Percentiles rank a stretch among this genome's conserved stretches.
These are phyloP conservation scores for Styela clava DNA, from an alignment of 23 tunicate genomes.

Conservation along the genomic window DNA sequence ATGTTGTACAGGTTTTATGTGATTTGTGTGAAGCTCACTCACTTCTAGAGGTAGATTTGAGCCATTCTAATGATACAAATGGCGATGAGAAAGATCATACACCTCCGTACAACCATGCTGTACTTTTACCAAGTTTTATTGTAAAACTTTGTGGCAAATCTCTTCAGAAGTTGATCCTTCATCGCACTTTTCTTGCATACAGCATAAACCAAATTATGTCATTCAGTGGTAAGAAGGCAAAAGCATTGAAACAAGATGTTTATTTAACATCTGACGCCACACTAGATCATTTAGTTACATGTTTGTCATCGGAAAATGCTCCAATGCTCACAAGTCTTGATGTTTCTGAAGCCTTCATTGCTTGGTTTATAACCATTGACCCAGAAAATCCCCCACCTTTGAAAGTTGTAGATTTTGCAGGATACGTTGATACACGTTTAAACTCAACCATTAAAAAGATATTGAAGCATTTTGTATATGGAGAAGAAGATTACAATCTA, in stretches of 20 bases:
- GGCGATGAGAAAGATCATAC: constrained; percentile 7
- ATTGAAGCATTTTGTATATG: not conserved
- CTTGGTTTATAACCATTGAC: constrained; percentile 22
- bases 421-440: not conserved
- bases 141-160: not conserved
- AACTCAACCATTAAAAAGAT: constrained; percentile 7
- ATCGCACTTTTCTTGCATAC: not conserved
- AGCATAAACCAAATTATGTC: constrained; percentile 20
- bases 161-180: not conserved
- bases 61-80: constrained; percentile 14
- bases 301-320: not conserved
- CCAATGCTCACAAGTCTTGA: constrained; percentile 9
- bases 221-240: constrained; percentile 18
- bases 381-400: constrained; percentile 21
- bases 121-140: constrained; percentile 1
- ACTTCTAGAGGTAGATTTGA: constrained; percentile 9
- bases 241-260: constrained; percentile 8
- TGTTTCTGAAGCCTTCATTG: not conserved
- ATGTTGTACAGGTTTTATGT: constrained; percentile 5
- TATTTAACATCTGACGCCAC: constrained; percentile 9
- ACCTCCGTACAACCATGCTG: constrained; percentile 22
- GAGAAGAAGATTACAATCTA: not conserved
- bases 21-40: constrained; percentile 18
- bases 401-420: not conserved
- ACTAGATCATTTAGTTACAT: not conserved